Base-by-base conservation (phyloP, 2,797 vertebrate genomes). In the Tenualosa ilisha region DNA sequence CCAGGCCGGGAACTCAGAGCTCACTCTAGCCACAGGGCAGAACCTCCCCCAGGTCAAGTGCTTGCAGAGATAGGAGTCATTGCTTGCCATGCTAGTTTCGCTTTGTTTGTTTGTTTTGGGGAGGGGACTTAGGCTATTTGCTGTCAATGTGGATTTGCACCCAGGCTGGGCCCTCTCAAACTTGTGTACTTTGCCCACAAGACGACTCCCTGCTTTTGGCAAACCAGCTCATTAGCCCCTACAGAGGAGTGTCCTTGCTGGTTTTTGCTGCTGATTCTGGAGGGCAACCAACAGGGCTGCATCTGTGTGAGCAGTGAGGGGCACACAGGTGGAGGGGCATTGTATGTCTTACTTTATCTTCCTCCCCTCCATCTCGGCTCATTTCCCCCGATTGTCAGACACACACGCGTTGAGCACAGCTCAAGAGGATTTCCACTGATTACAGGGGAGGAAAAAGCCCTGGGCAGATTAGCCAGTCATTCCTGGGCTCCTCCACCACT, bases 381-480 rank as follows among this genome's bases (percentile, higher is more conserved):
- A 86, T 84, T 94, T 93, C 94, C 92, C 89, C 85, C 88, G 88
- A 93, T 94, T 94, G 93, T 94, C 87, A 89, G 89, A 83, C 81
- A 85, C 6, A 5, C 85, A 89, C 84, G 31, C 31, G 86, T 26
- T 86, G 86, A 89, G 89, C 82, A 82, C 22, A 86, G 89, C 91
- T 91, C 89, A 91, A 89, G 90, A 94, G 94, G 94, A 94, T 95
- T 95, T 93, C 90, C 93, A 92, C 90, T 91, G 89, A 94, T 94
- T 93, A 92, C 91, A 90, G 91, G 91, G 56, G 79, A 82, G 84
- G 91, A 92, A 92, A 91, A 92, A 91, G 89, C 90, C 91, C 87
- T 81, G 84, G 85, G 85, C 86, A 91, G 93, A 94, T 95, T 92
- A 94, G 89, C 90, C 86, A 86, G 91, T 94, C 87, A 89, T 88